Percentiles rank a stretch among this genome's conserved stretches.
Evolutionary conservation across 2,113 vertebrate species (phyloP).

Genomic region (Stigmatopora nigra): DNA sequence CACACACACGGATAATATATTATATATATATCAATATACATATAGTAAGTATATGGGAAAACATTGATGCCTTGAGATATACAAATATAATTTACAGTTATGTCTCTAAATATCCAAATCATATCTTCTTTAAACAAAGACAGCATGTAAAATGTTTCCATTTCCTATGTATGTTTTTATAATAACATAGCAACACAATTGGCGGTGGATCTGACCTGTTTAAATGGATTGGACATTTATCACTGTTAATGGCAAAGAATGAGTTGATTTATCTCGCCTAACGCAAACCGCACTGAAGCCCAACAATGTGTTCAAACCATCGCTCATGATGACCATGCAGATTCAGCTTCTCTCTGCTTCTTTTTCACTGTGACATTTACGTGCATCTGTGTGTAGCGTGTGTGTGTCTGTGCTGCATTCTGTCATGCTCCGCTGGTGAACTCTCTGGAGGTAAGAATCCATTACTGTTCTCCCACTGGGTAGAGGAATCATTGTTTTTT

Average conservation of each 20-base stretch:
- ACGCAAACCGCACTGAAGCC: neutral
- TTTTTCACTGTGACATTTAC: conserved; percentile 12
- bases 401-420: conserved; percentile 20
- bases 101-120: neutral
- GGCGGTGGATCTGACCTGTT: too few relatives aligned
- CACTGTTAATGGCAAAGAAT: too few relatives aligned
- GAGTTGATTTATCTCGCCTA: neutral
- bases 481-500: conserved; percentile 34
- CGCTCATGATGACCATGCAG: conserved; percentile 5
- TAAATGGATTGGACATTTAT: too few relatives aligned
- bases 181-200: too few relatives aligned
- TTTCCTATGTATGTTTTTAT: neutral
- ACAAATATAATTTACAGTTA: neutral
- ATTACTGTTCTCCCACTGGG: conserved; percentile 39
- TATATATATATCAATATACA: too few relatives aligned
- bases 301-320: conserved; percentile 12
- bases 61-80: neutral
- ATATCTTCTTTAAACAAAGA: neutral
- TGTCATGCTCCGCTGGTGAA: conserved; percentile 23
- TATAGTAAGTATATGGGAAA: neutral
- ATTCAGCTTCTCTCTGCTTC: conserved; percentile 4
- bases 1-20: too few relatives aligned
- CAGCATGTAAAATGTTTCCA: neutral
- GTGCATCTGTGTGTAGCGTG: conserved; percentile 5
- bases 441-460: conserved; percentile 42